Evolutionary conservation across 2,113 vertebrate species (phyloP).

Genomic region (Anhinga rufa): DNA sequence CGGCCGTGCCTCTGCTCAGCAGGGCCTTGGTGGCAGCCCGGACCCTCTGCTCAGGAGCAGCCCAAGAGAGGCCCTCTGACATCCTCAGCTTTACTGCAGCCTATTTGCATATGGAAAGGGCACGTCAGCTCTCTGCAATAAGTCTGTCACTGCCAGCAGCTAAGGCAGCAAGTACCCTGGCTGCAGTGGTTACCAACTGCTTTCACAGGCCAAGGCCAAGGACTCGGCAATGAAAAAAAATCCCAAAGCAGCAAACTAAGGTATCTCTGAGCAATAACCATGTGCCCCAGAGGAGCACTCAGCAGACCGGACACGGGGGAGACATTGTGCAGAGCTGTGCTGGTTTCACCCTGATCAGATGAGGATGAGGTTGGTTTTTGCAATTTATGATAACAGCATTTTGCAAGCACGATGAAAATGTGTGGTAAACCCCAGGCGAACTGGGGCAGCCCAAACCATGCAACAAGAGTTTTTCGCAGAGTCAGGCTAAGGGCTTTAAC

Average conservation of each 20-base stretch:
- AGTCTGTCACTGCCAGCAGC: not conserved
- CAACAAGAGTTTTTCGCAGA: rapidly evolving
- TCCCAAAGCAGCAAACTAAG: not conserved
- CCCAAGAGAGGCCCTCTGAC: rapidly evolving
- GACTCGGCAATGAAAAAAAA: not conserved
- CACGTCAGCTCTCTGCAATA: not conserved
- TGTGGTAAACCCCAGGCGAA: slow-evolving; percentile 18
- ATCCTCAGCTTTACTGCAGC: not conserved
- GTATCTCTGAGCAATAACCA: not conserved
- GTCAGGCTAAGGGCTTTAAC: not conserved
- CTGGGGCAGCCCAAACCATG: not conserved
- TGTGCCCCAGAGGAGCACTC: not conserved
- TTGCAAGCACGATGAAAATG: slow-evolving; percentile 28
- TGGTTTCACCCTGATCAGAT: not conserved
- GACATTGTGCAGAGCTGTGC: not conserved
- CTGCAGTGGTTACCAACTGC: not conserved
- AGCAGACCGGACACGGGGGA: not conserved
- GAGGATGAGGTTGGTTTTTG: slow-evolving; percentile 13
- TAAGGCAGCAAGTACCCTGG: not conserved
- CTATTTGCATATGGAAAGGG: rapidly evolving
- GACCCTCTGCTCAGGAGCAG: not conserved
- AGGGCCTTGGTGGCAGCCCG: not conserved
- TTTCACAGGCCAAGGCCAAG: not conserved
- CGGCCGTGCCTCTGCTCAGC: rapidly evolving
- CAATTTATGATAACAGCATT: slow-evolving; percentile 20